phyloP scores from a whole-genome alignment of 2,888 invertebrate species.

The Andrena chrysosceles region DNA sequence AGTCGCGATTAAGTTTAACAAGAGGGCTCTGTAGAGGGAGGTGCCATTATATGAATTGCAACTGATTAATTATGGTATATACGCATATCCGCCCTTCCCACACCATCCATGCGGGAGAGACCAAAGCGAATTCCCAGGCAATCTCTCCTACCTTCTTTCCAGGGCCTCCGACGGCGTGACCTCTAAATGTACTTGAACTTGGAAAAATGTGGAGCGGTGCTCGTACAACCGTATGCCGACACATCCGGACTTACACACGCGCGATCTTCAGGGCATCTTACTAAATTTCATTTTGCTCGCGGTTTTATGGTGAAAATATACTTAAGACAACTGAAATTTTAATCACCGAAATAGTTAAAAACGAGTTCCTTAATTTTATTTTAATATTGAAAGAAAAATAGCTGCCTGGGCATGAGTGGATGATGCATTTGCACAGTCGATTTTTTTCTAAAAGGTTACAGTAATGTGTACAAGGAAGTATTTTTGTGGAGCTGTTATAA shows the following conservation, averaged over 20 bases:
- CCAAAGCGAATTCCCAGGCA: conserved; percentile 64
- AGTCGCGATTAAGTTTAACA: neutral
- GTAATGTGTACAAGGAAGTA: neutral
- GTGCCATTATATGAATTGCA: conserved; percentile 71
- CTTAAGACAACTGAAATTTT: neutral
- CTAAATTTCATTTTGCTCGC: neutral
- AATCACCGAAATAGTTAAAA: too few species aligned
- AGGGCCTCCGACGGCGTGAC: conserved; percentile 50
- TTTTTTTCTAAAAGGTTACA: neutral
- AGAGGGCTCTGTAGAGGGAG: conserved; percentile 19
- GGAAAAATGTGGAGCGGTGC: conserved; percentile 70
- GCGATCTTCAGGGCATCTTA: neutral
- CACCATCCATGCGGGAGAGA: conserved; percentile 51
- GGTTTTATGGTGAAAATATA: neutral
- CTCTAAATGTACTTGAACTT: conserved; percentile 77
- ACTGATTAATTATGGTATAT: conserved; percentile 71
- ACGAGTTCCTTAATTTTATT: too few species aligned
- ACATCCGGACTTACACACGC: conserved; percentile 4
- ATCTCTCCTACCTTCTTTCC: conserved; percentile 58
- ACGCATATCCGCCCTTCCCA: conserved; percentile 72
- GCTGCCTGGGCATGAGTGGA: neutral
- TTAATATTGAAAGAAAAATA: neutral
- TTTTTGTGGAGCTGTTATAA: neutral
- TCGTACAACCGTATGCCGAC: conserved; percentile 27
- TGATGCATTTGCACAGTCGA: neutral